These are phyloP conservation scores for Dinoponera quadriceps DNA, from an alignment of 1,140 invertebrate species.

Conservation along the genomic window DNA sequence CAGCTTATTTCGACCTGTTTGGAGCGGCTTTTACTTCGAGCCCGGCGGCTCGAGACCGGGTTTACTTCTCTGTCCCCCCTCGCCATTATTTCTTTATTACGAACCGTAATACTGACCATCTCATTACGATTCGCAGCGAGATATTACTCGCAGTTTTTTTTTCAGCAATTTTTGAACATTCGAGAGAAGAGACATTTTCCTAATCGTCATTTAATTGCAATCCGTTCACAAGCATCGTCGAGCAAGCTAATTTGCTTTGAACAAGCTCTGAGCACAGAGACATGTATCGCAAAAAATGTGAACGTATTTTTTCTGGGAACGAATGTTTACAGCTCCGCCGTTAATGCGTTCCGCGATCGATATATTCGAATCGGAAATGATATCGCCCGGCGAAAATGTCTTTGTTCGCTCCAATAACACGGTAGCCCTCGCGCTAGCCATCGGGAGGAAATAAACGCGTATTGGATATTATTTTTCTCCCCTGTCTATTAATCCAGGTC, in stretches of 20 bases:
- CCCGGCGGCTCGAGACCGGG: not conserved
- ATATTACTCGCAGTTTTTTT: slow-evolving; percentile 7
- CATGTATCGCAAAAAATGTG: not conserved
- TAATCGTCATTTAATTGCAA: not conserved
- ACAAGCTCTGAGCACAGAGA: not conserved
- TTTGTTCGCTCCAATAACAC: not conserved
- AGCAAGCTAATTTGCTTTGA: not conserved
- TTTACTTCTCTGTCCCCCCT: not conserved
- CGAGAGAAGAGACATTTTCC: not conserved
- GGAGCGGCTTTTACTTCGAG: slow-evolving; percentile 25
- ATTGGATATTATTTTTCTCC: slow-evolving; percentile 43
- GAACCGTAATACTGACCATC: not conserved
- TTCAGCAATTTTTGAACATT: slow-evolving; percentile 2
- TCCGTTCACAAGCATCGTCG: not conserved
- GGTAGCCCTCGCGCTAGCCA: too few relatives aligned
- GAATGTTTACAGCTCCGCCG: not conserved
- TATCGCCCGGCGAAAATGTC: not conserved
- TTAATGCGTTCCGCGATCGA: not conserved
- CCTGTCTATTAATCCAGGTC: slow-evolving; percentile 38
- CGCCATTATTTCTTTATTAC: slow-evolving; percentile 41
- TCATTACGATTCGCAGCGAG: not conserved
- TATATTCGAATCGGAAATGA: slow-evolving; percentile 23
- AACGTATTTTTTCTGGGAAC: not conserved
- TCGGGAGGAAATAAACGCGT: slow-evolving; percentile 31
- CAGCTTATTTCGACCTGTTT: slow-evolving; percentile 38